Evolutionary conservation across 2,797 vertebrate genomes (phyloP), one percentile per base, ranked within the genome.

Genomic region (Tokudaia muenninki): DNA sequence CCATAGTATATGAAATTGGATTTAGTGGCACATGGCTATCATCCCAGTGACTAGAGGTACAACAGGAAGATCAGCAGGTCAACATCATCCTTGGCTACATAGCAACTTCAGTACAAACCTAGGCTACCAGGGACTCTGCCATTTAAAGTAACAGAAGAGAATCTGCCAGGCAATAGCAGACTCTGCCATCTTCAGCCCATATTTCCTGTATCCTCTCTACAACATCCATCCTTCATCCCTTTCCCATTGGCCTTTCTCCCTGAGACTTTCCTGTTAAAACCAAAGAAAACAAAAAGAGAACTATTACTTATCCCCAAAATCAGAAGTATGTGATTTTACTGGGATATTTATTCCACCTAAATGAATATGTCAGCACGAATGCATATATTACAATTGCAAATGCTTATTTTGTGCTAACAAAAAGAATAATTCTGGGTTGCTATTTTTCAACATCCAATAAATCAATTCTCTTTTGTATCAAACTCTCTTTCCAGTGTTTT

Each of bases 281-380:
- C 52, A 93, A 77, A 59, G 5, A 92, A 88, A 91, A 80, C 26
- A 90, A 87, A 95, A 97, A 63, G 57, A 9, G n/a, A 93, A 96
- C 61, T 74, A 29, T 34, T 11, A 21, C 52, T 90, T 86, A 13
- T 2, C 72, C 17, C 34, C 29, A 91, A 96, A 96, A 50, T 77
- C 29, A 14, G 87, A 96, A 34, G 6, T 22, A 84, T 79, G 22
- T 79, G 87, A 91, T 81, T 93, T 89, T 86, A 86, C 79, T 87
- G 84, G 31, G 11, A 77, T 79, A 81, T 52, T 91, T 94, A 82
- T 26, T 90, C 3, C 59, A 72, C 59, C 80, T 70, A 87, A 65
- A 75, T 55, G 95, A 95, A 79, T 67, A 84, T 90, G 37, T 89
- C 67, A 41, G 44, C 93, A 61, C 86, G 41, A 41, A 77, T 59